A percentile compares a stretch with the other conserved stretches of the same genome.
These are phyloP conservation scores for Ormyrus rosae DNA, from an alignment of 2,888 invertebrate genomes.

Conservation along the genomic window DNA sequence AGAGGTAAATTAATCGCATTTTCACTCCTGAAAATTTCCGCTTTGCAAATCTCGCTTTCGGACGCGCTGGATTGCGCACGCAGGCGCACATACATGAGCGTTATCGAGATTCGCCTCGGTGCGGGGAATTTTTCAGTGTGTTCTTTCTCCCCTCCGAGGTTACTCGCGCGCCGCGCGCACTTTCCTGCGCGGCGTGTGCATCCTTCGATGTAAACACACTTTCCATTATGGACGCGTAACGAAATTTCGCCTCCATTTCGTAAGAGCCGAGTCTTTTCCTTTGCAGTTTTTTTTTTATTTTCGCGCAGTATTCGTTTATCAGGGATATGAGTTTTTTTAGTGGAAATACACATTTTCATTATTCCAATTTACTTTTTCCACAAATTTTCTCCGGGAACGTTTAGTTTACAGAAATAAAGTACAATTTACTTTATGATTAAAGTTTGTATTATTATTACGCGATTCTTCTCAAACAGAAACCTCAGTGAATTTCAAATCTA, in stretches of 20 bases:
- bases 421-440: no score
- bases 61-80: slow-evolving; percentile 11
- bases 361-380: no score
- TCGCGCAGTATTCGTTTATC: no score
- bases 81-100: slow-evolving; percentile 12
- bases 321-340: no score
- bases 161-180: background rate
- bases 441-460: no score
- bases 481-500: no score
- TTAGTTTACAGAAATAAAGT: no score
- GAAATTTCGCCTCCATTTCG: slow-evolving; percentile 30
- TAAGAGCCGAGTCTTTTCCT: slow-evolving; percentile 1
- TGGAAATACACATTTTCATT: no score
- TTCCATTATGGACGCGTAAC: slow-evolving; percentile 39
- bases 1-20: slow-evolving; percentile 42
- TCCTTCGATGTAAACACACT: slow-evolving; percentile 35
- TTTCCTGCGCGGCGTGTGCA: slow-evolving; percentile 25
- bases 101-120: slow-evolving; percentile 28
- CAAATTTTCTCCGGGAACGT: no score
- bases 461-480: no score
- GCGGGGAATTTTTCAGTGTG: slow-evolving; percentile 27
- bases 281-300: background rate
- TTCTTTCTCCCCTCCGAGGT: background rate
- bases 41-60: slow-evolving; percentile 48
- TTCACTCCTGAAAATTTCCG: slow-evolving; percentile 53